Base-by-base conservation (phyloP, 2,797 vertebrate species). In the Nyctalus aviator region DNA sequence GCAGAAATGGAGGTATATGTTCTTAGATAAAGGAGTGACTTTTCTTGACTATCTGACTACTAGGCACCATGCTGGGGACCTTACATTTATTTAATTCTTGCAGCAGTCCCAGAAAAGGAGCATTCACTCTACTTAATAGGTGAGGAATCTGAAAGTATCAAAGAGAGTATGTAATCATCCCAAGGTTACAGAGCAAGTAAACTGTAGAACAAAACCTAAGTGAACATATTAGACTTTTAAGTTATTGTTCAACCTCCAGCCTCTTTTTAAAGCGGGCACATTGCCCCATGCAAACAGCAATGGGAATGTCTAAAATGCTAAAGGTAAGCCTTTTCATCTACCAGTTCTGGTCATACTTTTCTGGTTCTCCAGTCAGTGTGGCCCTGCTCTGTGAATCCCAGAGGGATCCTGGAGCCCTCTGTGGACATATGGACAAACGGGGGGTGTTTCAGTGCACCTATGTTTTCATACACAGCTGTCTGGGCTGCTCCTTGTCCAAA, bases 381-480 rank as follows among this genome's bases (percentile, higher is more conserved):
- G 6, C 32, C 8, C 13, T 37, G 41, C 23, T 8, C 41, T 53
- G 85, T 21, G 53, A 37, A 82, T 23, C 21, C 57, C 30, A 32
- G 0, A 18, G 2, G 50, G 8, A 17, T 77, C 37, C 20, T 6
- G 8, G 20, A 77, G 37, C 20, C 69, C 27, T 83, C 30, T 46
- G 23, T 64, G 41, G 55, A n/a, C 8, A 6, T n/a, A 48, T n/a
- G 81, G 12, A 62, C 20, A 59, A 25, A 27, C 0, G 5, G 0
- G 21, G 6, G 14, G 4, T 30, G 5, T 44, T n/a, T n/a, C 3
- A 3, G 4, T 21, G 4, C 32, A 35, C 18, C 10, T 6, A 3
- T 25, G 4, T 94, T 69, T 50, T 27, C 21, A 18, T 1, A 66
- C 17, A 79, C 13, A 17, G 71, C 55, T 73, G 27, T 21, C 25